Evolutionary conservation across 2,113 vertebrate genomes (phyloP).

Genomic region (Hippoglossus stenolepis): DNA sequence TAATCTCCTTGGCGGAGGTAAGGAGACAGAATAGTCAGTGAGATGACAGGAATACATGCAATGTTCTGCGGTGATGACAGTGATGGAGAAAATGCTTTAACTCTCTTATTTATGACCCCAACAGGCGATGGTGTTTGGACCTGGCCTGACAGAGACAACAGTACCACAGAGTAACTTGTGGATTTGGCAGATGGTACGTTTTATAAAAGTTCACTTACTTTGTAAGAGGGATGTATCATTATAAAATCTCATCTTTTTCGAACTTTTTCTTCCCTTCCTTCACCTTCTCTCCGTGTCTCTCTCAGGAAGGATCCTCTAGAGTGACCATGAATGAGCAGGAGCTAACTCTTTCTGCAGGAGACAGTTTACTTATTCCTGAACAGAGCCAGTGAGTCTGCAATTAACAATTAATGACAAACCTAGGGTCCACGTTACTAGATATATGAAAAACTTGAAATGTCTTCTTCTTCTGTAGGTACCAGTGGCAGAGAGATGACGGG

Average conservation of each 20-base stretch:
- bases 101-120: not conserved
- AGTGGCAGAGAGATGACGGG: slow-evolving; percentile 86
- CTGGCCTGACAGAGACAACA: slow-evolving; percentile 80
- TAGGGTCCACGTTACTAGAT: not conserved
- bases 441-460: not conserved
- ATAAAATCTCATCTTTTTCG: too few relatives aligned
- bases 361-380: slow-evolving; percentile 89
- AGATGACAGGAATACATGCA: too few relatives aligned
- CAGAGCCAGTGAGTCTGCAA: slow-evolving; percentile 83
- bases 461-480: slow-evolving; percentile 79
- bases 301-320: slow-evolving; percentile 88
- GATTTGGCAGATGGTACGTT: slow-evolving; percentile 94
- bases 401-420: not conserved
- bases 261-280: not conserved
- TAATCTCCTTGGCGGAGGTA: too few relatives aligned
- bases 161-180: slow-evolving; percentile 85
- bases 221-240: too few relatives aligned
- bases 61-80: not conserved
- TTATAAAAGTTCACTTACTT: not conserved
- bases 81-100: not conserved
- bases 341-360: slow-evolving; percentile 80
- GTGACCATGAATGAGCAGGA: slow-evolving; percentile 77
- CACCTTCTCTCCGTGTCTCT: slow-evolving; percentile 17
- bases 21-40: too few relatives aligned
- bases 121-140: slow-evolving; percentile 86